Evolutionary conservation across 2,113 vertebrate genomes (phyloP).

Genomic region (Anolis carolinensis): DNA sequence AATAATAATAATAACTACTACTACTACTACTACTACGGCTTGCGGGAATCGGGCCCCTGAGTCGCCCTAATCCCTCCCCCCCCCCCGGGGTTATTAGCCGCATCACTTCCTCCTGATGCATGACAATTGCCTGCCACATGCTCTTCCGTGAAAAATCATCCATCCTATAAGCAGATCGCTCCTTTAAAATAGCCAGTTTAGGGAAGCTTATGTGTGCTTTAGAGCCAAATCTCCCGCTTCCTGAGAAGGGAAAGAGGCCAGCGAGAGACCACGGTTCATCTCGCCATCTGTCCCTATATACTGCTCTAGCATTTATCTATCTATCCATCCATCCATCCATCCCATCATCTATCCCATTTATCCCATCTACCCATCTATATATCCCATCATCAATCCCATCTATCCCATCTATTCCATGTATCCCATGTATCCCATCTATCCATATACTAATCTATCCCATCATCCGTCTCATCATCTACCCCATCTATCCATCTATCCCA

Average conservation of each 20-base stretch:
- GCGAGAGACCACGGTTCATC: background rate
- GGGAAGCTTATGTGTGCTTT: background rate
- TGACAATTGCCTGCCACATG: conserved; percentile 52
- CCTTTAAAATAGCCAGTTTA: background rate
- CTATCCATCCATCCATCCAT: too few species aligned
- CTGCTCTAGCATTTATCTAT: background rate
- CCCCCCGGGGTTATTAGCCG: conserved; percentile 47
- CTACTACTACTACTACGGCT: too few species aligned
- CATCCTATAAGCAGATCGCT: conserved; percentile 26
- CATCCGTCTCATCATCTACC: too few species aligned
- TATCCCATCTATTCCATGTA: too few species aligned
- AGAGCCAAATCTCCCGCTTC: background rate
- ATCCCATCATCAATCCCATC: too few species aligned
- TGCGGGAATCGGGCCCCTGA: conserved; percentile 36
- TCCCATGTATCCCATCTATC: too few species aligned
- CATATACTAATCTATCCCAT: too few species aligned
- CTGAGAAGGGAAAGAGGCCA: fast-evolving
- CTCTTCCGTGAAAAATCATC: conserved; percentile 35
- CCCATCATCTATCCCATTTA: too few species aligned
- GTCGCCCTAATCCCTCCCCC: conserved; percentile 38
- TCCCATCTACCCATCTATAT: too few species aligned
- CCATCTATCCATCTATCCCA: too few species aligned
- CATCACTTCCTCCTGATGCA: conserved; percentile 45
- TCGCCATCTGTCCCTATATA: too few species aligned
- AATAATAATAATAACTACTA: too few species aligned